These are phyloP conservation scores for Tiliacea aurago DNA, from an alignment of 2,888 invertebrate genomes.

Conservation along the genomic window DNA sequence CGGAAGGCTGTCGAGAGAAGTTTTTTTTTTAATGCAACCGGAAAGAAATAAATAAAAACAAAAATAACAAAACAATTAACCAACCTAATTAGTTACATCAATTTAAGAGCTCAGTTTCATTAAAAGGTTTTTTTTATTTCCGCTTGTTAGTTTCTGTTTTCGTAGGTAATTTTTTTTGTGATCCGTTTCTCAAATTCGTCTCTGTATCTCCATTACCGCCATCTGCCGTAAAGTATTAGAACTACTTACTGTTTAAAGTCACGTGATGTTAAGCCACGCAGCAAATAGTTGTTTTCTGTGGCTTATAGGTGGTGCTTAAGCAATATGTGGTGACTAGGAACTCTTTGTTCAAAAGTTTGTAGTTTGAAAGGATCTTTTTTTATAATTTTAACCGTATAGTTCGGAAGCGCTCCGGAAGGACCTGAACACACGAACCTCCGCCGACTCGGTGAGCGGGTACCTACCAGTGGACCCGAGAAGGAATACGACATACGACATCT, in stretches of 20 bases:
- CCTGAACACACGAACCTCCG: neutral
- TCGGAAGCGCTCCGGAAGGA: neutral
- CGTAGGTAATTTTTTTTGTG: neutral
- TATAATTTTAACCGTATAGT: neutral
- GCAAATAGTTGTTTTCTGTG: neutral
- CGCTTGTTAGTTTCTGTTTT: neutral
- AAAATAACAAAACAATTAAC: neutral
- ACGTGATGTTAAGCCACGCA: neutral
- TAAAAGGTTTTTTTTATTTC: neutral
- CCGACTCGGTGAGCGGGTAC: too few species aligned
- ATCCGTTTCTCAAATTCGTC: neutral
- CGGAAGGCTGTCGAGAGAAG: neutral
- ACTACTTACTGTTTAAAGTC: neutral
- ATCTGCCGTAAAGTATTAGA: slow-evolving; percentile 9
- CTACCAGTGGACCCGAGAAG: neutral
- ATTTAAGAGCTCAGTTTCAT: neutral
- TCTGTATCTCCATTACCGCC: neutral
- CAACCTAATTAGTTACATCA: neutral
- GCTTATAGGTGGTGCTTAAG: slow-evolving; percentile 6
- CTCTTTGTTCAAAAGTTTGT: neutral
- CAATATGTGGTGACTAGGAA: neutral
- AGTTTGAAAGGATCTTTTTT: neutral
- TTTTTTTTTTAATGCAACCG: neutral
- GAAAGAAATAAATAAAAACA: neutral
- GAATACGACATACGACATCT: neutral